Evolutionary conservation across 2,888 invertebrate genomes (phyloP).

Genomic region (Cephus rjabovi): DNA sequence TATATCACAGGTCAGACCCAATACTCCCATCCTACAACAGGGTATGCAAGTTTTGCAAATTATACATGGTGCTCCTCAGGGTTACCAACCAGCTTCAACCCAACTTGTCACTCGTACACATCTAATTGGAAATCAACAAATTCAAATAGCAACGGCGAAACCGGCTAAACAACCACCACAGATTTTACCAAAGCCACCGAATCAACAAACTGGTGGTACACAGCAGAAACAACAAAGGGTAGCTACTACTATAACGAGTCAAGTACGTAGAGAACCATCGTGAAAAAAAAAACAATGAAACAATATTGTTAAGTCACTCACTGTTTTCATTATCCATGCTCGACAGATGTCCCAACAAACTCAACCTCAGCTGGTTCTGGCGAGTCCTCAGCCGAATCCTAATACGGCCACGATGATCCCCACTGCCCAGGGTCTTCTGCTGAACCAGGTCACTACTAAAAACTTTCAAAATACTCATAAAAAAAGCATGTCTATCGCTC

Average conservation of each 20-base stretch:
- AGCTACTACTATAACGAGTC: conserved; percentile 63
- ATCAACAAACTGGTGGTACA: conserved; percentile 54
- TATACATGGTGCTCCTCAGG: conserved; percentile 61
- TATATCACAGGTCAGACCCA: conserved; percentile 56
- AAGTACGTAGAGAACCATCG: conserved; percentile 38
- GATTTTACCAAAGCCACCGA: conserved; percentile 73
- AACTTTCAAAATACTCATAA: neutral
- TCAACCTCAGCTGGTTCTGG: conserved; percentile 65
- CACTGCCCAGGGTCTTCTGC: conserved; percentile 63
- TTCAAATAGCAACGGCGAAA: conserved; percentile 61
- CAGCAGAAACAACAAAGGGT: conserved; percentile 60
- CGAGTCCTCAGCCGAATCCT: conserved; percentile 64
- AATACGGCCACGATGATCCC: conserved; percentile 64
- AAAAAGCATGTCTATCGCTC: conserved; percentile 1
- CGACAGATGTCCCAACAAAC: conserved; percentile 63
- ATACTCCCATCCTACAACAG: conserved; percentile 62
- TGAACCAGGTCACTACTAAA: conserved; percentile 62
- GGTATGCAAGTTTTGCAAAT: conserved; percentile 66
- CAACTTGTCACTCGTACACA: conserved; percentile 62
- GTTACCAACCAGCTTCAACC: conserved; percentile 58
- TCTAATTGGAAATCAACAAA: conserved; percentile 64
- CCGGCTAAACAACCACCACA: conserved; percentile 71
- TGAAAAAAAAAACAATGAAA: neutral
- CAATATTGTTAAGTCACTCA: neutral
- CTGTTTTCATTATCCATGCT: neutral